Evolutionary conservation across 1,140 invertebrate genomes (phyloP), one percentile per base, ranked within the genome.

Genomic region (Saxidomus purpurata): DNA sequence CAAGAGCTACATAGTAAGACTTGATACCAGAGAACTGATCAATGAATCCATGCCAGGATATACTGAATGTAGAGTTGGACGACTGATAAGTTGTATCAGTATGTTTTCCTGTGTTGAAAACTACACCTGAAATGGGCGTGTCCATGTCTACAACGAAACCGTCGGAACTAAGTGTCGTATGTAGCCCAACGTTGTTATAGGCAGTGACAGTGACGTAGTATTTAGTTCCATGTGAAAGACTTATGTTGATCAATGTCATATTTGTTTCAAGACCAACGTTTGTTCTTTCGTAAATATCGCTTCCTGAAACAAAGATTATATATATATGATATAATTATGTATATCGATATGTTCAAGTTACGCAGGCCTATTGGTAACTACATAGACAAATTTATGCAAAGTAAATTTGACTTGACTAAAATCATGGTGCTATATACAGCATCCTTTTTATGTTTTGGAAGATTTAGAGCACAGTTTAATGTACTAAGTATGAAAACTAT

Each of bases 21-120:
- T 43, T 38, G 31, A 92, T 71, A 6, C 67, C 87, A 34, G 89
- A 91, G 36, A 88, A 87, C 6, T 47, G 63, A 77, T 92, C 91
- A 19, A 87, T 36, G 47, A 92, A 92, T 17, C 91, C 91, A 59
- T 91, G 91, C 91, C 91, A 92, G 1, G 91, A 92, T 25, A 85
- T 61, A 22, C 71, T 52, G n/a, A 92, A 36, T 25, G 87, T 40
- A 36, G 87, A 36, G 8, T 28, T 49, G 0, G 90, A 90, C 47
- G 83, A 86, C 63, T 91, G 90, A 43, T 47, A 85, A 61, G 36
- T 47, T 6, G 31, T 40, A 77, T 85, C 83, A 25, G 28, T 55
- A 34, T 90, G 67, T 22, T 31, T 36, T 31, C 69, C 63, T 9
- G 90, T 87, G 40, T 89, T 89, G 76, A 87, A 92, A 43, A 92